Conservation (phyloP, 2,797 vertebrate genomes). For the Neomorphus geoffroyi region DNA sequence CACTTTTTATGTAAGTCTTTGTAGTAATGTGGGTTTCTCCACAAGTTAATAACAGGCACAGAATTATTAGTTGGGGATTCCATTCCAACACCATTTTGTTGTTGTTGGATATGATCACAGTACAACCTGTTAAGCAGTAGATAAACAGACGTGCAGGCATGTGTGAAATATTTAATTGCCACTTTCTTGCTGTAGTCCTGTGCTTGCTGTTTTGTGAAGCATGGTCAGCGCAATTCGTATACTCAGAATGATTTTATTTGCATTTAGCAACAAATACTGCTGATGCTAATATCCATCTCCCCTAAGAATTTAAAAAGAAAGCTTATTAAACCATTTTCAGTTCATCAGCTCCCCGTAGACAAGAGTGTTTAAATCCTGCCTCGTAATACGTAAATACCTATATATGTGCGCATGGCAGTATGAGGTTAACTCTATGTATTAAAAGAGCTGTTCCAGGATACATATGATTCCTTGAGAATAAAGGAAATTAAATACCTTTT, state of each 20-base stretch:
- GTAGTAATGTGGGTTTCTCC: background rate
- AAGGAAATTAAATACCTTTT: conserved; percentile 8
- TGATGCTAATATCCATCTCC: conserved; percentile 54
- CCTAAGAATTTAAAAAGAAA: conserved; percentile 51
- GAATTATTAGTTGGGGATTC: background rate
- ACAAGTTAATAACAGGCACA: background rate
- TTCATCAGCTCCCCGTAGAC: conserved; percentile 61
- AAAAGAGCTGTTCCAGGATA: background rate
- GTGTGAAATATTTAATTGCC: conserved; percentile 56
- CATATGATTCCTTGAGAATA: background rate
- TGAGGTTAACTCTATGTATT: background rate
- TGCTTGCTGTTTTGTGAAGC: conserved; percentile 3
- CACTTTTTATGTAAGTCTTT: background rate
- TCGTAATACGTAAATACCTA: background rate
- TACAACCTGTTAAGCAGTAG: background rate
- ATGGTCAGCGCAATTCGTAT: conserved; percentile 23
- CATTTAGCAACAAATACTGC: conserved; percentile 56
- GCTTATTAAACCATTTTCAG: conserved; percentile 60
- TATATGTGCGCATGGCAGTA: background rate
- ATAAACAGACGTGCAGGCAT: background rate
- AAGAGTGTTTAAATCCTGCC: conserved; percentile 30
- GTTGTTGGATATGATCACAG: background rate
- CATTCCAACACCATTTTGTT: background rate
- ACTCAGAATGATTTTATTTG: conserved; percentile 53
- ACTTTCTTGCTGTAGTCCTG: background rate